Conservation (phyloP, 2,113 vertebrate species). For the Epinephelus moara region DNA sequence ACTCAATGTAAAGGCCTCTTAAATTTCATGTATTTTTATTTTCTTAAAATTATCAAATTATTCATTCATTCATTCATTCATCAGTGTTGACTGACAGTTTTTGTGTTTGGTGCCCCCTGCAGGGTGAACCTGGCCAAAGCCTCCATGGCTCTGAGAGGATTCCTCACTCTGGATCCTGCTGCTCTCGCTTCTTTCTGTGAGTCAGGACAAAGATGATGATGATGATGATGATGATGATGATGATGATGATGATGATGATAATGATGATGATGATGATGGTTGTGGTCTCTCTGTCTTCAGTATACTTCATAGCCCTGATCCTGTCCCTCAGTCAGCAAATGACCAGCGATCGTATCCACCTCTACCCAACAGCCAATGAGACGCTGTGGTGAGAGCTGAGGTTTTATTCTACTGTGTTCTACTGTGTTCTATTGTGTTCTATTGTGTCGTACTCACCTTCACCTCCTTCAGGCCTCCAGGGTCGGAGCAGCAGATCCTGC, state of each 20-base stretch:
- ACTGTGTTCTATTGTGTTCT: not conserved
- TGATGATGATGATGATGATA: not conserved
- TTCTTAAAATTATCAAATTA: too few species aligned
- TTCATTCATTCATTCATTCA: too few species aligned
- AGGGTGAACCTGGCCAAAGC: conserved; percentile 94
- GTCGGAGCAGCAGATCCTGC: conserved; percentile 88
- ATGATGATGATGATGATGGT: not conserved
- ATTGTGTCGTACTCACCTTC: too few species aligned
- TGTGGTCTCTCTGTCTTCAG: conserved; percentile 71
- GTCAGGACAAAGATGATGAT: conserved; percentile 53
- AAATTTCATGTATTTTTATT: too few species aligned
- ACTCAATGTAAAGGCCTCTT: too few species aligned
- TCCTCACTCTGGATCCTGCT: conserved; percentile 91
- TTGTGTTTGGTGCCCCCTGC: conserved; percentile 18
- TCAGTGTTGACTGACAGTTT: too few species aligned
- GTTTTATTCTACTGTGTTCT: too few species aligned
- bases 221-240: not conserved
- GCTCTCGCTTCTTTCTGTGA: conserved; percentile 94
- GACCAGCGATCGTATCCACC: conserved; percentile 95
- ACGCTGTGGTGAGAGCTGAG: conserved; percentile 88
- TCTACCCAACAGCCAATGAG: conserved; percentile 89
- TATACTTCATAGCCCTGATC: conserved; percentile 93
- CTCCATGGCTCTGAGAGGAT: conserved; percentile 89
- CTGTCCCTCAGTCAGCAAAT: conserved; percentile 96
- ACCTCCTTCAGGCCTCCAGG: conserved; percentile 84